Percentiles rank a stretch among this genome's conserved stretches.
These are phyloP conservation scores for Apamea sordens DNA, from an alignment of 2,888 invertebrate genomes.

Conservation along the genomic window DNA sequence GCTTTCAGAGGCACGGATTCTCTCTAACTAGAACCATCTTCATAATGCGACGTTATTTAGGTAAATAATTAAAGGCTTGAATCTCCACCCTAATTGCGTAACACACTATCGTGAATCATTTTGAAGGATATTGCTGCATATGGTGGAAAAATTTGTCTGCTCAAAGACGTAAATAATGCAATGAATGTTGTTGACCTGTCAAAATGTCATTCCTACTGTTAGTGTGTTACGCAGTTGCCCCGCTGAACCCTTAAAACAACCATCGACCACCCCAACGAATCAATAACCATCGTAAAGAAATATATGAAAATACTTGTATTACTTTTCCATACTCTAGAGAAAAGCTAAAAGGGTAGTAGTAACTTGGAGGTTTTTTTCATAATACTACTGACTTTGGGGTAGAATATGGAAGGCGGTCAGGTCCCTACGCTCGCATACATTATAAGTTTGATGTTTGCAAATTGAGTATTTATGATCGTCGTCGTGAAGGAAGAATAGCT, in stretches of 20 bases:
- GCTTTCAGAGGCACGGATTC: no score
- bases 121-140: no score
- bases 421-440: constrained; percentile 64
- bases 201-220: no score
- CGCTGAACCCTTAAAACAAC: neutral
- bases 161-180: no score
- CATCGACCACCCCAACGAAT: neutral
- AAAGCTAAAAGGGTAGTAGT: constrained; percentile 48
- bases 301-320: constrained; percentile 7
- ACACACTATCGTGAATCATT: no score
- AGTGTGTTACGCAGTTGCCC: neutral
- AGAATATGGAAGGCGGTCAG: constrained; percentile 55
- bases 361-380: constrained; percentile 45
- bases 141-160: no score
- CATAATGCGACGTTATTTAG: neutral
- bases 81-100: neutral
- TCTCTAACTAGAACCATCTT: neutral
- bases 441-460: constrained; percentile 65
- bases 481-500: constrained; percentile 29
- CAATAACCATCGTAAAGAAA: constrained; percentile 9
- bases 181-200: no score
- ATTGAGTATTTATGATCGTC: constrained; percentile 65
- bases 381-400: constrained; percentile 37
- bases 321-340: constrained; percentile 31
- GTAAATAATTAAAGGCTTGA: neutral